Base-by-base conservation (phyloP, 2,113 vertebrate species). In the Phylloscopus trochiloides region DNA sequence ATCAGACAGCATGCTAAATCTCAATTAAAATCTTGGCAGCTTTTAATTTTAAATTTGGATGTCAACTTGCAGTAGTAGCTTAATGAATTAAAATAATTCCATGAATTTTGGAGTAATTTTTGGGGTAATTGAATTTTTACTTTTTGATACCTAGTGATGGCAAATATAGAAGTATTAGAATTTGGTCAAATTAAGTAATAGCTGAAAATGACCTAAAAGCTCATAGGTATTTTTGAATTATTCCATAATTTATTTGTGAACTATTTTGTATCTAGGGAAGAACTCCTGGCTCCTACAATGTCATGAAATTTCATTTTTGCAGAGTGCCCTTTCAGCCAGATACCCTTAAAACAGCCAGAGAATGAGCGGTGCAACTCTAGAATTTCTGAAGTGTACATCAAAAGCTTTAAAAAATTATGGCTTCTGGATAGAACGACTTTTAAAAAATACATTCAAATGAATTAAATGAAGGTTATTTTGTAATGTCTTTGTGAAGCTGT, bases 1-100 rank as follows among this genome's bases (percentile, higher is more conserved):
- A 87, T 78, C 68, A 90, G 77, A 75, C 24, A 68, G 66, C 52
- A 63, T 78, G 28, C 40, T 72, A 80, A 88, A 63, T 71, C n/a
- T 81, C 70, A 78, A 65, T 78, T 66, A 59, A 93, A 87, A 74
- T 45, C 73, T 78, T 50, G 36, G 42, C 32, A 75, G 40, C 36
- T 87, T 85, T 87, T 65, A 85, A 51, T 95, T 95, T 95, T 82
- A 88, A 77, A 61, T 75, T 81, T 90, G n/a, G 57, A 72, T 82
- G 48, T 79, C 17, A 32, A 3, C 68, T 91, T 88, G 20, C 5
- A 14, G 17, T 84, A 59, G 42, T 24, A 89, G 47, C 31, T 75
- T 90, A 63, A 81, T 81, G 51, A 81, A 70, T 70, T 86, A 17
- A 65, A 65, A 19, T 57, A 82, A 50, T 51, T 68, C 40, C 22